These are phyloP conservation scores for Fistularia tabacaria DNA, from an alignment of 2,797 vertebrate species.

Conservation along the genomic window DNA sequence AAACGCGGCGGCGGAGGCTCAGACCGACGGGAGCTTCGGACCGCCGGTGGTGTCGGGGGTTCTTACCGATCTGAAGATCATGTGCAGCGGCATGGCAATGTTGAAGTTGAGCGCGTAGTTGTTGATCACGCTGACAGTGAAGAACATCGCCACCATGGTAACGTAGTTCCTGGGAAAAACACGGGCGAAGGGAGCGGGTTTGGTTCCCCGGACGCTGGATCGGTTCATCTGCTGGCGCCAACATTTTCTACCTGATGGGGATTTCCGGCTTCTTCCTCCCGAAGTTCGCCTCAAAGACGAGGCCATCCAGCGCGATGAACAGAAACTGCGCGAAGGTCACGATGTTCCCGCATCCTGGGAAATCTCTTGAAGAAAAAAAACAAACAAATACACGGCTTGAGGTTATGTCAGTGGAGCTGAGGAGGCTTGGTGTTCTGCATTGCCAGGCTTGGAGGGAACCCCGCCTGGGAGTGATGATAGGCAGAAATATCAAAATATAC, in stretches of 20 bases:
- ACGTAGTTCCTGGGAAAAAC: slow-evolving; percentile 80
- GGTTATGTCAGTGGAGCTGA: background rate
- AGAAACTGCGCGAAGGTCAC: slow-evolving; percentile 95
- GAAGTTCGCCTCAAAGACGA: slow-evolving; percentile 87
- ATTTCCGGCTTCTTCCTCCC: slow-evolving; percentile 87
- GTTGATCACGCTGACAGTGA: slow-evolving; percentile 94
- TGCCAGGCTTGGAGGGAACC: too few relatives aligned
- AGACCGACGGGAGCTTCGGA: background rate
- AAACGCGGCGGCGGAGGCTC: background rate
- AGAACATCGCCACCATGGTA: slow-evolving; percentile 97
- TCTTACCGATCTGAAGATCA: slow-evolving; percentile 99
- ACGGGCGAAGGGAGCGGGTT: background rate
- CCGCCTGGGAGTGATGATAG: too few relatives aligned
- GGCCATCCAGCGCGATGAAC: slow-evolving; percentile 91
- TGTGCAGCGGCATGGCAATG: slow-evolving; percentile 95
- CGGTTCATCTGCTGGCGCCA: too few relatives aligned
- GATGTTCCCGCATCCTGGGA: slow-evolving; percentile 96
- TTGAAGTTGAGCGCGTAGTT: slow-evolving; percentile 97
- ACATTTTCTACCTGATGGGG: slow-evolving; percentile 79
- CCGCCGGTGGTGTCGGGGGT: background rate
- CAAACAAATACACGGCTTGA: background rate
- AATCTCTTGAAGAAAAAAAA: slow-evolving; percentile 70
- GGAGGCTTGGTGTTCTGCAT: too few relatives aligned
- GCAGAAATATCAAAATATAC: too few relatives aligned
- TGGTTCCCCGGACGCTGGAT: background rate